These are phyloP conservation scores for Moxostoma hubbsi DNA, from an alignment of 2,797 vertebrate genomes.

Conservation along the genomic window DNA sequence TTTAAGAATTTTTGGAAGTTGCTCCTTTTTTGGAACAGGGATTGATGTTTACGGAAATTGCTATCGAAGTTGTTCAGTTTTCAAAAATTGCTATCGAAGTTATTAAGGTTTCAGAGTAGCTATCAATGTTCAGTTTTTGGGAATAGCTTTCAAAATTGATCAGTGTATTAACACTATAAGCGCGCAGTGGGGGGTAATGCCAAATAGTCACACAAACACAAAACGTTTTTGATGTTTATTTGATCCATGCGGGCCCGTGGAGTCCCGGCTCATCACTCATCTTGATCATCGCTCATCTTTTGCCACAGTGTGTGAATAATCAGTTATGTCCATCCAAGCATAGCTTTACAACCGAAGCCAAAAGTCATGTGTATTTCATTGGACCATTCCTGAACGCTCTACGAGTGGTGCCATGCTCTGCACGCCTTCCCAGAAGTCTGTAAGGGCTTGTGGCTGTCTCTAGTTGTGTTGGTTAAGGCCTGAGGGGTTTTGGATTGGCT, in stretches of 20 bases:
- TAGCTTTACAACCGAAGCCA: conserved; percentile 41
- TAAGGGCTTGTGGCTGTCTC: conserved; percentile 26
- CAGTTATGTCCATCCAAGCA: conserved; percentile 43
- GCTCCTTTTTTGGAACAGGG: no score
- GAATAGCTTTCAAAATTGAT: not conserved
- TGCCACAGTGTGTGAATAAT: conserved; percentile 44
- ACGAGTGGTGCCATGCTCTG: conserved; percentile 25
- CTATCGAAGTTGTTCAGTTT: no score
- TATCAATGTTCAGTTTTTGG: not conserved
- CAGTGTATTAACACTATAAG: not conserved
- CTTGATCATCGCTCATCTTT: conserved; percentile 37
- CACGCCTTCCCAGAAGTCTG: conserved; percentile 55
- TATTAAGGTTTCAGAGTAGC: not conserved
- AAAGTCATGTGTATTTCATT: conserved; percentile 47
- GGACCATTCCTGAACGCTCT: conserved; percentile 34
- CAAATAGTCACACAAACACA: conserved; percentile 8
- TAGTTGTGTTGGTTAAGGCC: conserved; percentile 41
- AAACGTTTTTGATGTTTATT: conserved; percentile 42
- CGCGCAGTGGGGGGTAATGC: conserved; percentile 22
- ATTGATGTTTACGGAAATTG: no score
- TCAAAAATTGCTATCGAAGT: not conserved
- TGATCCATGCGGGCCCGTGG: conserved; percentile 30
- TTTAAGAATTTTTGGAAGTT: no score
- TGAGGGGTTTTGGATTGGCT: conserved; percentile 35
- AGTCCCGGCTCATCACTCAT: conserved; percentile 13